phyloP scores from a whole-genome alignment of 64 coral and sea anemone species.

The Stylophora pistillata region DNA sequence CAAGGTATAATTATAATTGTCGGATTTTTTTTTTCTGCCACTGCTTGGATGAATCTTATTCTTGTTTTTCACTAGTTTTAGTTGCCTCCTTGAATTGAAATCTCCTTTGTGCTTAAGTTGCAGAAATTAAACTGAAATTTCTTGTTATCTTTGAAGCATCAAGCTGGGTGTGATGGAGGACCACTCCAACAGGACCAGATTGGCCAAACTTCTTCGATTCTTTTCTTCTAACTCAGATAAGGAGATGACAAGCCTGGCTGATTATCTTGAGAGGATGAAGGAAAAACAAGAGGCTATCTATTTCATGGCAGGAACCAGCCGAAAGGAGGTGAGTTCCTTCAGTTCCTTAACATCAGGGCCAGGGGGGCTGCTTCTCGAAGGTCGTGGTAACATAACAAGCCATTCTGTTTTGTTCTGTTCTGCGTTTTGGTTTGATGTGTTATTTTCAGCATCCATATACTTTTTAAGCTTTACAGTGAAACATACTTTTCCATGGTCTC shows the following conservation, averaged over 20 bases:
- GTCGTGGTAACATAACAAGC: not conserved
- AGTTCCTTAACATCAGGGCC: too few species aligned
- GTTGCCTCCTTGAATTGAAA: not conserved
- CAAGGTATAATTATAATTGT: conserved; percentile 60
- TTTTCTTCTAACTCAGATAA: conserved; percentile 91
- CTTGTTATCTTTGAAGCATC: conserved; percentile 52
- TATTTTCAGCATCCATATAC: too few species aligned
- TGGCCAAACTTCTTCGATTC: conserved; percentile 95
- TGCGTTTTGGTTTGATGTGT: too few species aligned
- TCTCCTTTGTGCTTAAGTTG: too few species aligned
- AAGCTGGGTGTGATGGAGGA: conserved; percentile 98
- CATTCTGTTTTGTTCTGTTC: not conserved
- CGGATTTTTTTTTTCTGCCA: not conserved
- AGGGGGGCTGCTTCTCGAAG: too few species aligned
- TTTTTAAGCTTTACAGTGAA: not conserved
- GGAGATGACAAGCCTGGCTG: conserved; percentile 87
- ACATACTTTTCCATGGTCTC: too few species aligned
- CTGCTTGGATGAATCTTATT: not conserved
- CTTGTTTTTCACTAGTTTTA: not conserved
- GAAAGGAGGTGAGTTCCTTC: conserved; percentile 78
- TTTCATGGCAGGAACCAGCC: conserved; percentile 95
- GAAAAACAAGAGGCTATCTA: conserved; percentile 99
- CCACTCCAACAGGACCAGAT: conserved; percentile 94
- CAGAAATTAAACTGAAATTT: not conserved
- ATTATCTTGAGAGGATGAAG: conserved; percentile 97